Percentiles rank a stretch among this genome's conserved stretches.
Conservation (phyloP, 2,888 invertebrate species). For the Parasteatoda lunata region DNA sequence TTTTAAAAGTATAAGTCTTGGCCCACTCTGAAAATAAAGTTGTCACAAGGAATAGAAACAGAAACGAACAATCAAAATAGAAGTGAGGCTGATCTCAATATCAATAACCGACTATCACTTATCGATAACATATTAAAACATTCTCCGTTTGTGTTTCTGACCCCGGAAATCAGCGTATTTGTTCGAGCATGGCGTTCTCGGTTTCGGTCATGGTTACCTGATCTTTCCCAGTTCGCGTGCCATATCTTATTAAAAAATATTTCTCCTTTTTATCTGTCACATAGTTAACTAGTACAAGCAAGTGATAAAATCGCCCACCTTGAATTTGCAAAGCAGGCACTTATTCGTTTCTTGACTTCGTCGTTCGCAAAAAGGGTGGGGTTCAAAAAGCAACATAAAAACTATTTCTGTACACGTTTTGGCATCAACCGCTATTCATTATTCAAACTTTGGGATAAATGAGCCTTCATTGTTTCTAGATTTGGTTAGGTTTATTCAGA, state of each 20-base stretch:
- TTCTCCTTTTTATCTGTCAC: background rate
- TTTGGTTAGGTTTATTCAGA: background rate
- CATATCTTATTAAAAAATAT: conserved; percentile 33
- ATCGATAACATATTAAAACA: background rate
- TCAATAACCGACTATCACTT: background rate
- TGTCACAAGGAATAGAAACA: background rate
- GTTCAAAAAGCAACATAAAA: background rate
- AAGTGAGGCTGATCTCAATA: background rate
- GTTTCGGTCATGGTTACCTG: conserved; percentile 55
- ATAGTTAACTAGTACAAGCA: conserved; percentile 10
- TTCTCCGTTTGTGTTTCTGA: conserved; percentile 39
- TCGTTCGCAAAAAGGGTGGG: conserved; percentile 13
- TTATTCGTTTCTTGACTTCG: conserved; percentile 15
- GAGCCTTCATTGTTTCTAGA: background rate
- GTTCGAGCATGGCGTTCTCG: conserved; percentile 33
- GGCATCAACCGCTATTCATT: conserved; percentile 30
- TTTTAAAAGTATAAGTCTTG: too few species aligned
- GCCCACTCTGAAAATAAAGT: background rate
- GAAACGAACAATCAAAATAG: background rate
- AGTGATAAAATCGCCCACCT: conserved; percentile 24
- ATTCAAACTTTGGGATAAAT: conserved; percentile 24
- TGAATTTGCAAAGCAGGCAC: conserved; percentile 9
- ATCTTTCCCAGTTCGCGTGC: conserved; percentile 38
- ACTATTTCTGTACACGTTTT: background rate
- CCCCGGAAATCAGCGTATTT: conserved; percentile 55